Evolutionary conservation across 2,113 vertebrate species (phyloP), one percentile per base, ranked within the genome.

Genomic region (Panthera uncia): DNA sequence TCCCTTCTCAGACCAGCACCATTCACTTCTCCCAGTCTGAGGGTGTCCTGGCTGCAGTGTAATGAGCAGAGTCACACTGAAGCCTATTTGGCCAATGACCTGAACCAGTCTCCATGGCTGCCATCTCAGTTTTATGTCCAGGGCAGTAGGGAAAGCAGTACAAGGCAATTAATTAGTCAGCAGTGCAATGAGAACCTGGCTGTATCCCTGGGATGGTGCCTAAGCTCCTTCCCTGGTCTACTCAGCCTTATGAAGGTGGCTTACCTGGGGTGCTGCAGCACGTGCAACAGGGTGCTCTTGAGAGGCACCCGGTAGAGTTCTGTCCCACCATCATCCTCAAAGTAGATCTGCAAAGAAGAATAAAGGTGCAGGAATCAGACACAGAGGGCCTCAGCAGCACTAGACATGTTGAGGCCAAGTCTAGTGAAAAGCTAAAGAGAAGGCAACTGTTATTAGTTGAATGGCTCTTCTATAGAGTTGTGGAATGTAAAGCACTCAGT

Each of bases 241-340:
- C 63, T n/a, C 81, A n/a, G 78, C 38, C 48, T 76, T 41, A 50
- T 0, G 41, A 50, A n/a, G 48, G n/a, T 7, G 29, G 41, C 98
- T 98, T 97, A 99, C 99, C 99, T 99, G 98, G 99, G 83, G 52
- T 99, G 99, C 96, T 99, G 99, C 89, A 99, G 94, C 41, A 98
- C 97, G 52, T 99, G 97, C 19, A 99, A 98, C 97, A 99, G 98
- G 0, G 99, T 98, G 18, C 80, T 98, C 7, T 98, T 93, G 45
- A 98, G 98, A 95, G 99, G 86, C 36, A 99, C 98, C 93, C 98
- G 89, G 71, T 99, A 98, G 5, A 99, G 98, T 0, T 98, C 99
- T 93, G 98, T 98, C 92, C 98, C 98, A 63, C 98, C 98, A 48
- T 98, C 98, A 93, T 99, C 99, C 98, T 99, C 99, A 99, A 99